Base-by-base conservation (phyloP, 2,113 vertebrate species). In the Salvelinus alpinus region DNA sequence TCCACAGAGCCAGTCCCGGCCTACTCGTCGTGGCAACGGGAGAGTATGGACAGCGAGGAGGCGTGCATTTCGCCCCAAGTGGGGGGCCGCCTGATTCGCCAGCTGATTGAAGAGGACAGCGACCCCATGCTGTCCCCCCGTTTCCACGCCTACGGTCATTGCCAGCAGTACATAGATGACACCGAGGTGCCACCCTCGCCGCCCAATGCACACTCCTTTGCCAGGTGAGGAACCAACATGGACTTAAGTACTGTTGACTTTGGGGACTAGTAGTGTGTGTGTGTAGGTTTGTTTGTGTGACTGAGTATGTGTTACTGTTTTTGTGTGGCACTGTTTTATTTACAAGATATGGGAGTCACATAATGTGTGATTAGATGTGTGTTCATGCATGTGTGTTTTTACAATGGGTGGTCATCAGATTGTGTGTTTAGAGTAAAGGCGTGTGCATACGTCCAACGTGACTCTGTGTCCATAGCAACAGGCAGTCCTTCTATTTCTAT, bases 71-170 rank as follows among this genome's bases (percentile, higher is more conserved):
- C 98, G 25, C 97, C 97, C 0, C 95, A 96, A 85, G 93, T 94
- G 0, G 96, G 95, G 1, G 96, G 96, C 0, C 92, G 92, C 65
- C 93, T 97, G 67, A 97, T 99, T 76, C 95, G 93, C 5, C 98
- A 98, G 80, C 94, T 99, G 7, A 80, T 98, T 83, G 97, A 97
- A 69, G 97, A 96, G 69, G 95, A 95, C 87, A 95, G 95, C 0
- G 96, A 97, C 88, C 97, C 97, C 20, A 95, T 98, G 96, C 89
- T 96, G 71, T 99, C 97, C 0, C 98, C 98, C n/a, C 97, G 98
- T 3, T 99, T 97, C 91, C 97, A 98, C 4, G 94, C 94, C 72
- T 99, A 96, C 0, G 96, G 96, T 64, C 95, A 97, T 62, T 94
- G 95, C 76, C 94, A 96, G 16, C 97, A 98, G 86, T 98, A 97